phyloP scores from a whole-genome alignment of 2,113 vertebrate genomes.

The Lonchura striata region DNA sequence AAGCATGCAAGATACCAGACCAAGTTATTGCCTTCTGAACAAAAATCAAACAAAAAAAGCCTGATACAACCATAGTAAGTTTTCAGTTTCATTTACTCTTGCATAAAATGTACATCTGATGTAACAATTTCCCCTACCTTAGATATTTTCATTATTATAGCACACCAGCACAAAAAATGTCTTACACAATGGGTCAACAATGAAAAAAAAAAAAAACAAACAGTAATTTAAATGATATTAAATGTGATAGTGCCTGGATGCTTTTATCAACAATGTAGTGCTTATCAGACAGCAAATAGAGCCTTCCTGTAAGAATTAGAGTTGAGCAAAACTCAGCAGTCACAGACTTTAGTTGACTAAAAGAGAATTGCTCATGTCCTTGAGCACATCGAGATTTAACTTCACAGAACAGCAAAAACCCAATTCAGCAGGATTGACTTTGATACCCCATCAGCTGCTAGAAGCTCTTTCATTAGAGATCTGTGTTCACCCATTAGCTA shows the following conservation, averaged over 20 bases:
- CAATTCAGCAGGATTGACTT: neutral
- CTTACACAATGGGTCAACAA: neutral
- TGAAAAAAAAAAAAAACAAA: too few relatives aligned
- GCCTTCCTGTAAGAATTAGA: neutral
- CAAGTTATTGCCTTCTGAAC: neutral
- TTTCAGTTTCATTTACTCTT: neutral
- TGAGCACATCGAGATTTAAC: neutral
- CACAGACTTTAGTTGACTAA: neutral
- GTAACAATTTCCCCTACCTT: neutral
- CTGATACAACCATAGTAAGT: neutral
- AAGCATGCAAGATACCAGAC: neutral
- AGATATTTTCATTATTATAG: neutral
- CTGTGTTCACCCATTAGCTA: neutral
- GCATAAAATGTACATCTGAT: neutral
- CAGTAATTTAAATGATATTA: neutral
- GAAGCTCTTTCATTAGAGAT: neutral
- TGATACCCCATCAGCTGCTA: neutral
- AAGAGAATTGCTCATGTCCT: neutral
- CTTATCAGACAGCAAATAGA: neutral
- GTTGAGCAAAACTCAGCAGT: neutral
- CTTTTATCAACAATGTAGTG: neutral
- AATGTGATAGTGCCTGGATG: neutral
- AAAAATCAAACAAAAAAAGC: neutral
- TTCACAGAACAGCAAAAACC: neutral
- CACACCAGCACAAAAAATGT: neutral